Evolutionary conservation across 2,113 vertebrate species (phyloP).

Genomic region (Aythya baeri): DNA sequence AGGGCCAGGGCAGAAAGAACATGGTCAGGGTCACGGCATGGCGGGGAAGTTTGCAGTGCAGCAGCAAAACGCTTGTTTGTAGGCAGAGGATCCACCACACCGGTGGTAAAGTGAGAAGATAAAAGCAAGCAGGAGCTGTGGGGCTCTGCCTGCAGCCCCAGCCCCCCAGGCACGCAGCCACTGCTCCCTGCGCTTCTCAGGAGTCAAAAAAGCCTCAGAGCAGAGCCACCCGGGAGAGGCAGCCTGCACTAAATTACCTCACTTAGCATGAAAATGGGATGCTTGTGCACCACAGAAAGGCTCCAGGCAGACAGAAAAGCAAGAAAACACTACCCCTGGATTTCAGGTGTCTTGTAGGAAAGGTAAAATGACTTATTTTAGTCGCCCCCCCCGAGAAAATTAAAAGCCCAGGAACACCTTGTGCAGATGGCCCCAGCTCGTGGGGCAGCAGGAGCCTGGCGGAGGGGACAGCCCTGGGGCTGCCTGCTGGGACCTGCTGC

Average conservation of each 20-base stretch:
- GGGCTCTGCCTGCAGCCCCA: neutral
- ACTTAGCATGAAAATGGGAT: conserved; percentile 39
- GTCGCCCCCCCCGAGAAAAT: neutral
- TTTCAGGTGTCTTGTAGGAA: neutral
- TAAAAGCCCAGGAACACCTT: neutral
- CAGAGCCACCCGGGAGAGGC: neutral
- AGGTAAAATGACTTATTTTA: neutral
- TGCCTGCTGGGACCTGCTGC: neutral
- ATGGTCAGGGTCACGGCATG: neutral
- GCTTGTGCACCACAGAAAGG: neutral
- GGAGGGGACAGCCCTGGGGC: neutral
- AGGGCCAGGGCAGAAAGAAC: fast-evolving
- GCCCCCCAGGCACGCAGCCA: neutral
- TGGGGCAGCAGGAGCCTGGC: fast-evolving
- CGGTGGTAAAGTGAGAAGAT: neutral
- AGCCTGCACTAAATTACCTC: conserved; percentile 10
- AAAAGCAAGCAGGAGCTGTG: neutral
- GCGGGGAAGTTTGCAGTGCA: neutral
- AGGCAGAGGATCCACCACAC: neutral
- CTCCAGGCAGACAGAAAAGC: neutral
- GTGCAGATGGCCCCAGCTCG: neutral
- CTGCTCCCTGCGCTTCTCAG: neutral
- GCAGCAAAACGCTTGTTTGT: neutral
- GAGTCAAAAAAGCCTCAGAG: neutral
- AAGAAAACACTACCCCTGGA: neutral